Percentiles rank a stretch among this genome's conserved stretches.
These are phyloP conservation scores for Hystrix brachyura DNA, from an alignment of 2,113 vertebrate genomes.

Conservation along the genomic window DNA sequence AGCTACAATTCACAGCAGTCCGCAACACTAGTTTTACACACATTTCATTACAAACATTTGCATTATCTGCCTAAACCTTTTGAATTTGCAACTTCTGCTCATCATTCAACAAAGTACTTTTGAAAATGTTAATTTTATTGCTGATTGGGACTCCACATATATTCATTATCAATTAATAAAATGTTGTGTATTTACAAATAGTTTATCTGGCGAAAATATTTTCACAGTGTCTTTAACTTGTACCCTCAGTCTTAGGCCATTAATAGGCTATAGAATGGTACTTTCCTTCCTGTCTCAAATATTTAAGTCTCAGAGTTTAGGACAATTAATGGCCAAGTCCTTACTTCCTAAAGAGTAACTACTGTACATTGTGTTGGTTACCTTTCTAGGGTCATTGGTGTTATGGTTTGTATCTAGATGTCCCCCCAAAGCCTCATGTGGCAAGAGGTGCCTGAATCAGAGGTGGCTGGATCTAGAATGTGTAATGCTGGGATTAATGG, in stretches of 20 bases:
- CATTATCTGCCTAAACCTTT: neutral
- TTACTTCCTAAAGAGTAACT: neutral
- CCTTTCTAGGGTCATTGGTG: too few species aligned
- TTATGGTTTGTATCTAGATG: too few species aligned
- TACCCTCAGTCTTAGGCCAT: neutral
- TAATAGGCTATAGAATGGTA: neutral
- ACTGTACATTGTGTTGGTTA: neutral
- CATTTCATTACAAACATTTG: neutral
- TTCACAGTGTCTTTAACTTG: neutral
- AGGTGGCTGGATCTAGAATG: too few species aligned
- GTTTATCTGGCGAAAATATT: neutral
- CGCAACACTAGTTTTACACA: neutral
- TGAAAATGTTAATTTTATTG: neutral
- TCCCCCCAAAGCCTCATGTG: too few species aligned
- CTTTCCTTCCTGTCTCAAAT: neutral
- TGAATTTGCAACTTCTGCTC: neutral
- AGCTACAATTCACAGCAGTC: neutral
- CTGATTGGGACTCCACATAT: neutral
- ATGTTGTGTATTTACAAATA: neutral
- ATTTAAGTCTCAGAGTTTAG: neutral
- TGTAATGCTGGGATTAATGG: too few species aligned
- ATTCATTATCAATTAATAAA: neutral
- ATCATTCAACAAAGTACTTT: slow-evolving; percentile 6
- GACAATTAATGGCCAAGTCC: neutral
- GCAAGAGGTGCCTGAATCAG: too few species aligned